These are phyloP conservation scores for Selenia dentaria DNA, from an alignment of 2,888 invertebrate genomes.

Conservation along the genomic window DNA sequence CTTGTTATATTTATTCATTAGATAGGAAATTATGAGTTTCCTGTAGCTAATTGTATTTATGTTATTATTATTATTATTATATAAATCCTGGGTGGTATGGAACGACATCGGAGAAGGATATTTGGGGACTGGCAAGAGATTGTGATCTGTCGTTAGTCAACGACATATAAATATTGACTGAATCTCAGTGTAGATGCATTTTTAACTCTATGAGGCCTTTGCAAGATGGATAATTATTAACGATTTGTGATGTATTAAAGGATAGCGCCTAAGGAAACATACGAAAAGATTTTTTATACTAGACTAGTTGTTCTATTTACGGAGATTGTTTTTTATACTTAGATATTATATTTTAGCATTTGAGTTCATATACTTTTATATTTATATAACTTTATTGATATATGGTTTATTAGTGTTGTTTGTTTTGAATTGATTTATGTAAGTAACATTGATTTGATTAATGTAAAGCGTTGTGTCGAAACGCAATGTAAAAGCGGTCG, in stretches of 20 bases:
- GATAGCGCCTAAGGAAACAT: slow-evolving; percentile 85
- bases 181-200: slow-evolving; percentile 86
- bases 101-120: slow-evolving; percentile 76
- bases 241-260: slow-evolving; percentile 85
- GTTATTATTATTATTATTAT: slow-evolving; percentile 55
- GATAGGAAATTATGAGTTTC: slow-evolving; percentile 83
- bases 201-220: slow-evolving; percentile 85
- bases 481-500: slow-evolving; percentile 16
- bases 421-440: slow-evolving; percentile 80
- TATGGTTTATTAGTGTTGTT: slow-evolving; percentile 85
- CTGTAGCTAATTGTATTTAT: slow-evolving; percentile 83
- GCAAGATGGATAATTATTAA: slow-evolving; percentile 84
- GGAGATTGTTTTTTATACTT: slow-evolving; percentile 86
- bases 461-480: slow-evolving; percentile 19
- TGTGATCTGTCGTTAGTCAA: slow-evolving; percentile 84
- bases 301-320: slow-evolving; percentile 85
- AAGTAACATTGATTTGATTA: slow-evolving; percentile 67
- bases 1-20: slow-evolving; percentile 83
- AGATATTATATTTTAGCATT: slow-evolving; percentile 82
- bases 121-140: slow-evolving; percentile 81
- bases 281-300: slow-evolving; percentile 85
- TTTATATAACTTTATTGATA: slow-evolving; percentile 78
- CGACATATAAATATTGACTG: slow-evolving; percentile 85
- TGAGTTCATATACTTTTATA: slow-evolving; percentile 84
- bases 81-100: slow-evolving; percentile 77